These are phyloP conservation scores for Euwallacea similis DNA, from an alignment of 1,140 invertebrate species.

Conservation along the genomic window DNA sequence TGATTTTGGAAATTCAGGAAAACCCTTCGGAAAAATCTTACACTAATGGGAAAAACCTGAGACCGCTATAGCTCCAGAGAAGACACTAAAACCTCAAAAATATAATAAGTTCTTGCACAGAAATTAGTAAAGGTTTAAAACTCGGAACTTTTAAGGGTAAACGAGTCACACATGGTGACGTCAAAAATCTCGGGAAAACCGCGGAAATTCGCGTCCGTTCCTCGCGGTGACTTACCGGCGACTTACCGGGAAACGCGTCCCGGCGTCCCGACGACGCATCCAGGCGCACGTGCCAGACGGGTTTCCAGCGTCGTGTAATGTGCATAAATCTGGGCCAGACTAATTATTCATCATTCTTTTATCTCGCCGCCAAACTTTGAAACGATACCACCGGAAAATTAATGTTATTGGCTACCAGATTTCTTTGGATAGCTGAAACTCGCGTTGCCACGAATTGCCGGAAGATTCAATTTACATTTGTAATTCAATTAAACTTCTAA, in stretches of 20 bases:
- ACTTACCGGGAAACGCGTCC: slow-evolving; percentile 30
- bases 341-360: slow-evolving; percentile 20
- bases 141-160: too few species aligned
- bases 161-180: neutral
- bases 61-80: too few species aligned
- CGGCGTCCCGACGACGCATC: slow-evolving; percentile 5
- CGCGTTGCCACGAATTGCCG: too few species aligned
- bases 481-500: too few species aligned
- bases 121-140: too few species aligned
- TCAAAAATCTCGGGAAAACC: neutral
- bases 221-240: slow-evolving; percentile 17
- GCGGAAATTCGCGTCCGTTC: slow-evolving; percentile 13
- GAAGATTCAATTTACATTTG: too few species aligned
- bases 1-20: too few species aligned
- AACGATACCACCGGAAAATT: neutral
- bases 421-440: too few species aligned
- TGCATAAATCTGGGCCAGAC: slow-evolving; percentile 20
- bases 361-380: neutral
- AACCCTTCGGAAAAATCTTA: too few species aligned
- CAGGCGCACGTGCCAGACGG: slow-evolving; percentile 28
- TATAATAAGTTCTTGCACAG: too few species aligned
- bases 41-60: too few species aligned
- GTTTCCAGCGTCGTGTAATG: neutral
- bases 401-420: neutral
- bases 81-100: too few species aligned